Conservation (phyloP, 1,140 invertebrate genomes). For the Drosophila chauvacae region DNA sequence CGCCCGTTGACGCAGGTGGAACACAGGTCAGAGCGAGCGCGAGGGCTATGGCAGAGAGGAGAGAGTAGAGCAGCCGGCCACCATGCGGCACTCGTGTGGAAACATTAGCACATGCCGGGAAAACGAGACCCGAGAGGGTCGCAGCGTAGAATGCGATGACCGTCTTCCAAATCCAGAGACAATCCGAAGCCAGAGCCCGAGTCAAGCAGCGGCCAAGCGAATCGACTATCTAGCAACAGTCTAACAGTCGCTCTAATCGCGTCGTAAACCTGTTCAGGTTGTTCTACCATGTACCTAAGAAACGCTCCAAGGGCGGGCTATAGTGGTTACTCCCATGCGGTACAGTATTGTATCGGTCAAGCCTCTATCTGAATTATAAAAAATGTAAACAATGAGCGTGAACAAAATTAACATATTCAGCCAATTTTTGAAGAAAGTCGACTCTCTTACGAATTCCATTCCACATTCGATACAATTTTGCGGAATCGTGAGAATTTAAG, state of each 20-base stretch:
- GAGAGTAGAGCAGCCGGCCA: conserved; percentile 25
- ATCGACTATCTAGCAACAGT: conserved; percentile 37
- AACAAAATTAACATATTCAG: conserved; percentile 5
- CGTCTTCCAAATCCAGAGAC: conserved; percentile 14
- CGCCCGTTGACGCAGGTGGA: conserved; percentile 53
- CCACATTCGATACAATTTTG: not conserved
- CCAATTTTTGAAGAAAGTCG: not conserved
- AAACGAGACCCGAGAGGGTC: conserved; percentile 54
- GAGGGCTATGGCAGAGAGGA: conserved; percentile 5
- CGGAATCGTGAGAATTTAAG: not conserved
- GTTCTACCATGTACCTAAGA: conserved; percentile 40
- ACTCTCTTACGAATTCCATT: not conserved
- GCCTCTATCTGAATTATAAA: not conserved
- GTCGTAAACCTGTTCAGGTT: conserved; percentile 54
- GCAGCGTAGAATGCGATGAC: conserved; percentile 10
- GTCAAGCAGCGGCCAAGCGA: conserved; percentile 38
- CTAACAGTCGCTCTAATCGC: conserved; percentile 46
- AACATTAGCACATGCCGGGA: conserved; percentile 57
- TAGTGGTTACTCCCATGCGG: conserved; percentile 17
- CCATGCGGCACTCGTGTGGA: conserved; percentile 50
- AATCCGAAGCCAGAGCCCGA: conserved; percentile 10
- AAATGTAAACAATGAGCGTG: not conserved
- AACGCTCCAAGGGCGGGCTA: conserved; percentile 11
- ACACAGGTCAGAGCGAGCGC: conserved; percentile 12
- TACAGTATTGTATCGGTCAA: conserved; percentile 24